A percentile compares a stretch with the other conserved stretches of the same genome.
Evolutionary conservation across 1,140 invertebrate species (phyloP).

Genomic region (Heliothis virescens): DNA sequence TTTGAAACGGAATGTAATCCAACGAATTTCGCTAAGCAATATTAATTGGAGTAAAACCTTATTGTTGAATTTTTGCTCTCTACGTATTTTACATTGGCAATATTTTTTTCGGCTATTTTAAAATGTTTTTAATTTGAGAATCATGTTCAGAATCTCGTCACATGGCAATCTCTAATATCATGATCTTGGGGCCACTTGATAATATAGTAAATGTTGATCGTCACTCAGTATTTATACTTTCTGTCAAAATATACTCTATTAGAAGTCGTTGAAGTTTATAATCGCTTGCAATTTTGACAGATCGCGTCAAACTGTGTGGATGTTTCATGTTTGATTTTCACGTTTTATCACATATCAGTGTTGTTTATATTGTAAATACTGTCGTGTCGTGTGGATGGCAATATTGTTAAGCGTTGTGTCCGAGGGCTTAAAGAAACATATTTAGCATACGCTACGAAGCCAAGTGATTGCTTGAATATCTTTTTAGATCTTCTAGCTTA

Average conservation of each 20-base stretch:
- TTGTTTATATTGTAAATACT: constrained; percentile 73
- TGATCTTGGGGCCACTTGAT: constrained; percentile 80
- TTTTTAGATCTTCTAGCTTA: constrained; percentile 18
- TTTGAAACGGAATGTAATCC: constrained; percentile 59
- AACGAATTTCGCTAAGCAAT: constrained; percentile 83
- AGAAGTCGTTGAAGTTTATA: constrained; percentile 44
- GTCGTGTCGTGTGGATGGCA: constrained; percentile 81
- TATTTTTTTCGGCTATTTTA: constrained; percentile 30
- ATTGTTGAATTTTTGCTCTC: constrained; percentile 63
- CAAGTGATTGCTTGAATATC: constrained; percentile 29
- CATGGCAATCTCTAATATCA: constrained; percentile 57
- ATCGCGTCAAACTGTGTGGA: constrained; percentile 51
- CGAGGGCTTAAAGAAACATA: constrained; percentile 30
- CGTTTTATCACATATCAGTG: constrained; percentile 79
- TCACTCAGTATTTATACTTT: constrained; percentile 50
- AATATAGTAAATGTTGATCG: constrained; percentile 61
- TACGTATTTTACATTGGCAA: constrained; percentile 49
- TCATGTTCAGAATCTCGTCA: constrained; percentile 47
- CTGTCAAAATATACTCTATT: constrained; percentile 54
- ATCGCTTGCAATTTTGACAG: constrained; percentile 52
- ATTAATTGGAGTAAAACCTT: constrained; percentile 61
- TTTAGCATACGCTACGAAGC: constrained; percentile 27
- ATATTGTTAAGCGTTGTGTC: constrained; percentile 49
- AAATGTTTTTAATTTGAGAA: constrained; percentile 38
- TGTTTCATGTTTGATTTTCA: constrained; percentile 66